Base-by-base conservation (phyloP, 2,113 vertebrate genomes). In the Ageneiosus marmoratus region DNA sequence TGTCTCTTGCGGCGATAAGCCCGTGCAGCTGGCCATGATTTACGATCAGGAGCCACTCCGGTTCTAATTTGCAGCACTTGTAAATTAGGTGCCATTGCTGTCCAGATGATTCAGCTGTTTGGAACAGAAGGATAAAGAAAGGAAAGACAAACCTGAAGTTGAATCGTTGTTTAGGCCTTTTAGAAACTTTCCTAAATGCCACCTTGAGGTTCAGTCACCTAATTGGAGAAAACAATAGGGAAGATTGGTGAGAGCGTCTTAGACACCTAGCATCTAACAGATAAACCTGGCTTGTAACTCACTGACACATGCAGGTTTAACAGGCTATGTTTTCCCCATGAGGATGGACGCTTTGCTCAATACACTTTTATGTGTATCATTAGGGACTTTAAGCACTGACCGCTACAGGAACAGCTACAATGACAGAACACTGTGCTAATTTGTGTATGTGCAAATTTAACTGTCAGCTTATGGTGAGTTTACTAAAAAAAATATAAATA, bases 1-100 rank as follows among this genome's bases (percentile, higher is more conserved):
- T 74, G 58, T 73, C 84, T 83, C 60, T 70, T 62, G 53, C 34
- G n/a, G 24, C n/a, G 65, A 76, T 80, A 51, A 88, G 82, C 46
- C 51, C 80, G 37, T 65, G 41, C 56, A 86, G 41, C 34, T 13
- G 53, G 77, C 44, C 27, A 37, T 70, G 62, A 83, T 83, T 74
- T 83, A 81, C 41, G 34, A 73, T 62, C 53, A 46, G 80, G 32
- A 53, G 50, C 20, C 55, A 29, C 62, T 82, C 55, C 53, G 16
- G 83, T 72, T 50, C 50, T 84, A 60, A 78, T 86, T 83, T 75
- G 69, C 32, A 75, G 70, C 53, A 22, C n/a, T 73, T 56, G n/a
- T 81, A 81, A 74, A 48, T 81, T 27, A 74, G 69, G 41, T 75
- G 41, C 48, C 80, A 7, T 62, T 37, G 53, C 29, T 81, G 69